Evolutionary conservation across 64 coral and sea anemone species (phyloP), one percentile per base, ranked within the genome.

Genomic region (Anthopleura sola): DNA sequence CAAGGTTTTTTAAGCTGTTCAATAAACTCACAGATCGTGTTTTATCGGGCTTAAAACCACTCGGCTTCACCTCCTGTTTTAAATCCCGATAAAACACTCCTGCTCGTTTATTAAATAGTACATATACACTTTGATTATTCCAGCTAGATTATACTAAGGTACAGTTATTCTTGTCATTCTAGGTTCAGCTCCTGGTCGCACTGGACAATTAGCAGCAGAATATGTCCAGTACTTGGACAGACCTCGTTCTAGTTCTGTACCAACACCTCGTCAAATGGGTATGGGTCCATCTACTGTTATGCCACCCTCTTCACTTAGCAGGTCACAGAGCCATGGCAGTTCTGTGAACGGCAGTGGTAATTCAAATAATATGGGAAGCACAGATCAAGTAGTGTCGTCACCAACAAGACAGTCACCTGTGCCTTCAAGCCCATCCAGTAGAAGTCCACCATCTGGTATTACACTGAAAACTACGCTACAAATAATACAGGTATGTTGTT

Each of bases 391-490:
- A 78, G 32, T 75, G 50, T 66, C 75, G 69, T 49, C 89, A 86
- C 36, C 89, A 80, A 57, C 89, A 80, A 86, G 85, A 20, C 94
- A 96, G 24, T 96, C 94, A 39, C 94, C 94, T 75, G 85, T 96
- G 12, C 84, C 91, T 66, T 89, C 94, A 71, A 92, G 87, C 49
- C 90, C 94, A 36, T 85, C 76, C 24, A 85, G 91, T 38, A 92
- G 85, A 85, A 96, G 90, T 49, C 82, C 93, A 44, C 84, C 89
- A 6, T 92, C 91, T 71, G 90, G 94, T 46, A 96, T 96, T 39
- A 96, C 94, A 13, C 78, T 96, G 7, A 96, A 96, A 47, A 96
- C 94, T 19, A 96, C 94, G 66, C 86, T 96, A 69, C 94, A 96
- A 62, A 96, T 96, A 66, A 96, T 96, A 44, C 94, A 96, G 87